A percentile compares a stretch with the other conserved stretches of the same genome.
Conservation (phyloP, 1,140 invertebrate species). For the Parapsyche elsis region DNA sequence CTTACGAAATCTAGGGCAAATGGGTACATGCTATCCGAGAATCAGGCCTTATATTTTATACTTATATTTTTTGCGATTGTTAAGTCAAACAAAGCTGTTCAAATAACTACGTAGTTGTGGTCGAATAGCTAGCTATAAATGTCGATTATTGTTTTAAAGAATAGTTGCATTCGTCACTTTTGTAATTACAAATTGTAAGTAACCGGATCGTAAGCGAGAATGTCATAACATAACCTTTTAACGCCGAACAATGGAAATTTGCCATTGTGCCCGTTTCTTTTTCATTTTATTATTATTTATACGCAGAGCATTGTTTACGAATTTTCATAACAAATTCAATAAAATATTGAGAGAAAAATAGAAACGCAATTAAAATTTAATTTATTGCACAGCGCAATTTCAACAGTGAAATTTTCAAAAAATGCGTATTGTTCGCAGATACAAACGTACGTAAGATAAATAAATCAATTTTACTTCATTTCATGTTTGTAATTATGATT, state of each 20-base stretch:
- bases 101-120: neutral
- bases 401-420: no score
- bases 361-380: no score
- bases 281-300: neutral
- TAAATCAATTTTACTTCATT: no score
- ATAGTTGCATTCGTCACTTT: neutral
- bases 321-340: neutral
- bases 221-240: constrained; percentile 25
- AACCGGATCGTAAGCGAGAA: neutral
- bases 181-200: constrained; percentile 3
- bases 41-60: no score
- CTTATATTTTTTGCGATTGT: no score
- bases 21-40: no score
- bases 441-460: no score
- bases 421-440: no score
- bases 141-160: neutral
- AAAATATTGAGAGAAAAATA: neutral
- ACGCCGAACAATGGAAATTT: constrained; percentile 11
- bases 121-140: neutral
- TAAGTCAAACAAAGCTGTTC: no score
- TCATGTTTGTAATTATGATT: neutral
- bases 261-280: neutral
- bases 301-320: neutral
- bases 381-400: no score
- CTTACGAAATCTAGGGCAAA: no score